phyloP scores from a whole-genome alignment of 1,140 invertebrate species.

The Brachionus rubens region DNA sequence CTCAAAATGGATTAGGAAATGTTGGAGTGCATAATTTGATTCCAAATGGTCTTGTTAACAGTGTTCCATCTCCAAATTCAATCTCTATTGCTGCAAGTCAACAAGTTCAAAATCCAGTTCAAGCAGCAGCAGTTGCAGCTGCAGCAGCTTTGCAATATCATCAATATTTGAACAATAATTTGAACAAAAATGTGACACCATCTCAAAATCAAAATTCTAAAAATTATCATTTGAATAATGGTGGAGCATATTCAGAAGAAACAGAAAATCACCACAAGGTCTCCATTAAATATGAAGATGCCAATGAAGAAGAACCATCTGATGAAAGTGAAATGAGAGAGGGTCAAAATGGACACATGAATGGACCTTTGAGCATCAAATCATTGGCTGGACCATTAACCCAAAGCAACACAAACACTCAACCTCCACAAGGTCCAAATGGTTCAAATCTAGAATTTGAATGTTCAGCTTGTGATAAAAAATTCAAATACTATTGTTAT shows the following conservation, averaged over 20 bases:
- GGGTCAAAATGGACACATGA: not conserved
- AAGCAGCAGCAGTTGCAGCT: conserved; percentile 5
- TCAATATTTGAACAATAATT: conserved; percentile 33
- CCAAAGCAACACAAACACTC: conserved; percentile 22
- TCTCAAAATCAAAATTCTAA: conserved; percentile 23
- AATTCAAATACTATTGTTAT: conserved; percentile 44
- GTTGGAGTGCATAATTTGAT: too few relatives aligned
- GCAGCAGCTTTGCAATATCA: conserved; percentile 40
- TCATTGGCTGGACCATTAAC: conserved; percentile 19
- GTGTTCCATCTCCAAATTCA: too few relatives aligned
- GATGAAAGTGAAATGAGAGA: not conserved
- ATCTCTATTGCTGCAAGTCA: too few relatives aligned
- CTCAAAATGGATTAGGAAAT: too few relatives aligned
- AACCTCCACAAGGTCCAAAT: not conserved
- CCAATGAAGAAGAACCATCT: conserved; percentile 1
- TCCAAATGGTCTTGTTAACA: too few relatives aligned
- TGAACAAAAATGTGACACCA: not conserved
- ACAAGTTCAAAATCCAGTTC: too few relatives aligned
- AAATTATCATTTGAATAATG: conserved; percentile 16
- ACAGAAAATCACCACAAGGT: not conserved
- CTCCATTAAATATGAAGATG: conserved; percentile 14
- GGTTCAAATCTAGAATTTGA: conserved; percentile 43
- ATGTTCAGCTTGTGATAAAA: conserved; percentile 38
- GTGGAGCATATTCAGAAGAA: conserved; percentile 9
- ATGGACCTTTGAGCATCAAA: conserved; percentile 26